Evolutionary conservation across 2,113 vertebrate species (phyloP), one percentile per base, ranked within the genome.

Genomic region (Azemiops feae): DNA sequence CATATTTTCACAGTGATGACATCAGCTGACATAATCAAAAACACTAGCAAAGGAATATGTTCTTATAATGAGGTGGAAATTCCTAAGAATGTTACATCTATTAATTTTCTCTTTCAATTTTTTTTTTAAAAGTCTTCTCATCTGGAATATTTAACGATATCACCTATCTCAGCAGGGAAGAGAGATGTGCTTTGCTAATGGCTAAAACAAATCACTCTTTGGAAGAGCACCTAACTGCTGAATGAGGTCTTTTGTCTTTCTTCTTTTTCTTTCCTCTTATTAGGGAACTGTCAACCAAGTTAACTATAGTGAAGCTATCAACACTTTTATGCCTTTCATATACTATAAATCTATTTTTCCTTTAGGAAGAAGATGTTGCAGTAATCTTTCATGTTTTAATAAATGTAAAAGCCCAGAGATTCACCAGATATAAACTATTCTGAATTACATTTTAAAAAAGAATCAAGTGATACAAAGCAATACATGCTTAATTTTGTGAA

Each of bases 401-500:
- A 58, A 60, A 55, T 25, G 55, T 45, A 30, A 81, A 91, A 16
- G 1, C 0, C 8, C 25, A 53, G 34, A 57, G n/a, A 5, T 85
- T 91, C 34, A 20, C 27, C 23, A 90, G 58, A 45, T 18, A 30
- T 53, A 45, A 64, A 47, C 30, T 88, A 30, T 23, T 50, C 20
- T 52, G 86, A 69, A 47, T n/a, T 52, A 50, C 57, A 64, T 0
- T 43, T 43, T 45, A 25, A 4, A 69, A n/a, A 23, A 88, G 53
- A 34, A 50, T n/a, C 45, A 9, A 69, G 10, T 27, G 10, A 53
- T 47, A 34, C 47, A 52, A 93, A 23, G 3, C 85, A 55, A 86
- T 55, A 53, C 88, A 86, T 60, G 92, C 60, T 95, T 91, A 22
- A 10, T 90, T 92, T 87, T 89, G 30, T 8, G 20, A 92, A 11